Percentiles rank a stretch among this genome's conserved stretches.
phyloP scores from a whole-genome alignment of 2,888 invertebrate genomes.

The Phanerotoma sp. region DNA sequence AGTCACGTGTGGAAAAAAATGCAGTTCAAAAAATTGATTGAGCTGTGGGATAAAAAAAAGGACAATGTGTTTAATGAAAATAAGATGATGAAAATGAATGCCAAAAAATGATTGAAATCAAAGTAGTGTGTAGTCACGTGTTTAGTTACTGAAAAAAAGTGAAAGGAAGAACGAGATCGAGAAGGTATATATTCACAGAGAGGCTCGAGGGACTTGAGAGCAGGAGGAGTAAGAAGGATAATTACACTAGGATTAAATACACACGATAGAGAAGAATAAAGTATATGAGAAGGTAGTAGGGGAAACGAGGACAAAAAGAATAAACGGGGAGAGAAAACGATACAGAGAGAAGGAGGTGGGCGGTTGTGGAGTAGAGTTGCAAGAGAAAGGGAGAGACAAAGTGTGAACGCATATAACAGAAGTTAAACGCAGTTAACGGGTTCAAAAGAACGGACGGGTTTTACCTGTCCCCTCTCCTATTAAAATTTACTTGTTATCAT shows the following conservation, averaged over 20 bases:
- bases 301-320: conserved; percentile 18
- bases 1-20: no score
- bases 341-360: conserved; percentile 17
- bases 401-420: conserved; percentile 33
- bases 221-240: conserved; percentile 24
- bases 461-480: neutral
- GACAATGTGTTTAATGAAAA: no score
- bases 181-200: conserved; percentile 19
- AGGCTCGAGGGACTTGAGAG: conserved; percentile 10
- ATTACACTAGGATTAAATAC: neutral
- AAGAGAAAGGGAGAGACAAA: conserved; percentile 35
- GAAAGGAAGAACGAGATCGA: conserved; percentile 32
- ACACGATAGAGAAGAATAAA: neutral
- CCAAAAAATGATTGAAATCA: conserved; percentile 4
- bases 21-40: no score
- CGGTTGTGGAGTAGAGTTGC: no score
- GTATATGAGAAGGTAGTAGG: conserved; percentile 12
- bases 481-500: neutral
- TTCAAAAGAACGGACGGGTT: conserved; percentile 9
- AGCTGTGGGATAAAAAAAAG: no score
- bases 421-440: conserved; percentile 34
- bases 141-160: conserved; percentile 29
- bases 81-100: neutral
- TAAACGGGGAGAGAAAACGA: conserved; percentile 24
- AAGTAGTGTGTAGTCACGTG: conserved; percentile 18